phyloP scores from a whole-genome alignment of 2,113 vertebrate genomes.

The Hiodon tergisus region DNA sequence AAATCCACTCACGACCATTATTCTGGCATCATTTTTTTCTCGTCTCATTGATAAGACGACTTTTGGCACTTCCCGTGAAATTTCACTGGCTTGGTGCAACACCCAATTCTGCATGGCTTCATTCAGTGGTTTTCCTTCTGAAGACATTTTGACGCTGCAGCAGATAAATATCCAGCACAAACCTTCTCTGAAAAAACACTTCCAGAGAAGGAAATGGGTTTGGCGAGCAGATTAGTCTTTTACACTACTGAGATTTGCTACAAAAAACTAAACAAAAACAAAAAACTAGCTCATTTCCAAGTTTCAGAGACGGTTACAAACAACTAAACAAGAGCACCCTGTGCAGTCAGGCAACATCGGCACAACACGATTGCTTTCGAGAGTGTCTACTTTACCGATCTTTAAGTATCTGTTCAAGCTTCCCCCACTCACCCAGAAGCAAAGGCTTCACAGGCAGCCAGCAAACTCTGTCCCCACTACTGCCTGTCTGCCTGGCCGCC shows the following conservation, averaged over 20 bases:
- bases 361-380: too few species aligned
- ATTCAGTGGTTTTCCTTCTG: neutral
- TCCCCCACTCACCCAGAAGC: too few species aligned
- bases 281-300: neutral
- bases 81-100: slow-evolving; percentile 30
- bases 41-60: neutral
- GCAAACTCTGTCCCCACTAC: too few species aligned
- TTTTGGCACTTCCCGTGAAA: neutral
- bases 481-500: too few species aligned
- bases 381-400: too few species aligned
- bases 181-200: slow-evolving; percentile 44
- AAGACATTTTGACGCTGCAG: slow-evolving; percentile 32
- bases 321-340: neutral
- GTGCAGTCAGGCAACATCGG: too few species aligned
- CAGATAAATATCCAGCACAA: slow-evolving; percentile 49
- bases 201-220: slow-evolving; percentile 53
- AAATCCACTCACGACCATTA: too few species aligned
- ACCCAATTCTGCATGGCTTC: slow-evolving; percentile 13
- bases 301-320: neutral
- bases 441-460: too few species aligned
- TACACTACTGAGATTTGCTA: slow-evolving; percentile 43
- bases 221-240: slow-evolving; percentile 49
- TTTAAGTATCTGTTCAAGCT: too few species aligned
- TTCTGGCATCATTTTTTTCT: too few species aligned
- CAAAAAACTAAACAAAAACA: too few species aligned